Evolutionary conservation across 2,113 vertebrate species (phyloP).

Genomic region (Chloropsis cyanopogon): DNA sequence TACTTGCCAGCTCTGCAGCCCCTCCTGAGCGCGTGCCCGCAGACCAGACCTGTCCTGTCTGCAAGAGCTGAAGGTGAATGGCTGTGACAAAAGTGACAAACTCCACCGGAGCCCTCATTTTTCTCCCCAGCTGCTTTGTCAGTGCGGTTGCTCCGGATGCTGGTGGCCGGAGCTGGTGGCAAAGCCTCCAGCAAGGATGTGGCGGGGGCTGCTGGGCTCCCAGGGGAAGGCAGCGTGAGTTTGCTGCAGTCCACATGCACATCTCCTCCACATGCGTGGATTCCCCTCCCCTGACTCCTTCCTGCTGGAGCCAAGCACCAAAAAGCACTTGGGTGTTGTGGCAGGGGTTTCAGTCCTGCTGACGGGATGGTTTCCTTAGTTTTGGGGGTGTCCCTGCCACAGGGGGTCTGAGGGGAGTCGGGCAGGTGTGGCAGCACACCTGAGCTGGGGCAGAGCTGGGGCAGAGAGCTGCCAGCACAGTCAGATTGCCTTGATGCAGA

Average conservation of each 20-base stretch:
- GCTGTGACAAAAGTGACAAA: neutral
- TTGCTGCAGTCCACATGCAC: fast-evolving
- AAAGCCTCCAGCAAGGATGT: neutral
- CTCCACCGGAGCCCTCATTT: neutral
- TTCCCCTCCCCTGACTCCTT: neutral
- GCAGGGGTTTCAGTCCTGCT: neutral
- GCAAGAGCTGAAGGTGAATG: neutral
- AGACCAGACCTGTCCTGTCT: neutral
- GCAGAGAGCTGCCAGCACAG: neutral
- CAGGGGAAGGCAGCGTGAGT: fast-evolving
- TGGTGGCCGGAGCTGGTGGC: fast-evolving
- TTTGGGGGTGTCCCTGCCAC: fast-evolving
- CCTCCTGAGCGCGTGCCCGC: neutral
- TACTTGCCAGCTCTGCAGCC: neutral
- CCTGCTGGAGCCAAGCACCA: neutral
- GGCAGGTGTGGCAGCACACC: neutral
- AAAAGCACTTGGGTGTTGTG: fast-evolving
- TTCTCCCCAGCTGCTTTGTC: neutral
- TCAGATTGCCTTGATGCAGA: neutral
- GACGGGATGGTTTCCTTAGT: neutral
- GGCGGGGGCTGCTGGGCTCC: neutral
- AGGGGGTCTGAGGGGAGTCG: fast-evolving
- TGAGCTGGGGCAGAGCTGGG: neutral
- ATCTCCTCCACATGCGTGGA: fast-evolving
- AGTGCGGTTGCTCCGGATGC: neutral